Base-by-base conservation (phyloP, 2,113 vertebrate species). In the Stigmatopora nigra region DNA sequence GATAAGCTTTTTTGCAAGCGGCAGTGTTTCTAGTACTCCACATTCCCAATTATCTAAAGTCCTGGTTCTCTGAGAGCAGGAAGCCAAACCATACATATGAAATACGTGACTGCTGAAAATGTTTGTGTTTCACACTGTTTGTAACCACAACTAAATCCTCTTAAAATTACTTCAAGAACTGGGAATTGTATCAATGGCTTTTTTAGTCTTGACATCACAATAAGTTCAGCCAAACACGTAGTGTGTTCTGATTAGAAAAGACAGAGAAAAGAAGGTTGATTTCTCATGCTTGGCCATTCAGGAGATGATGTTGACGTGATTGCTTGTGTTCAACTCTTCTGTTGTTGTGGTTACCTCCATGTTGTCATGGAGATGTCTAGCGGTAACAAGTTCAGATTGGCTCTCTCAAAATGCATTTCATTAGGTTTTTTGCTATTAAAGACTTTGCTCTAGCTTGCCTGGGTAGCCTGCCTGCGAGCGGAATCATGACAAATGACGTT, bases 301-400 rank as follows among this genome's bases (percentile, higher is more conserved):
- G 13, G 70, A 55, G 55, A 60, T 76, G 53, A 35, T 64, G 72
- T 47, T 67, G 65, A 82, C 20, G 44, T 68, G 72, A 82, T 77
- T 68, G 52, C 67, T 67, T 70, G 64, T 63, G 41, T 20, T 36
- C 69, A 22, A 19, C 68, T 71, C 60, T 68, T 4, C 17, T 15
- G 45, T 86, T 14, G 15, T 63, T 67, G 55, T 79, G 77, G 84
- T 77, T 77, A 82, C 60, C 7, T 45, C 60, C 64, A 75, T 65
- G 64, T 82, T 76, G 75, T 69, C 67, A 36, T 36, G 60, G 76
- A 15, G 67, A 80, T 20, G 15, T 57, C 55, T 52, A 55, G 25
- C 73, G 35, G 45, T 69, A 69, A 73, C 69, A 55, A 66, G 64
- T 53, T 8, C 31, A 53, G 60, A 65, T 38, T 47, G 63, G 41